phyloP scores from a whole-genome alignment of 1,140 invertebrate species.

The Paraescarpia echinospica region DNA sequence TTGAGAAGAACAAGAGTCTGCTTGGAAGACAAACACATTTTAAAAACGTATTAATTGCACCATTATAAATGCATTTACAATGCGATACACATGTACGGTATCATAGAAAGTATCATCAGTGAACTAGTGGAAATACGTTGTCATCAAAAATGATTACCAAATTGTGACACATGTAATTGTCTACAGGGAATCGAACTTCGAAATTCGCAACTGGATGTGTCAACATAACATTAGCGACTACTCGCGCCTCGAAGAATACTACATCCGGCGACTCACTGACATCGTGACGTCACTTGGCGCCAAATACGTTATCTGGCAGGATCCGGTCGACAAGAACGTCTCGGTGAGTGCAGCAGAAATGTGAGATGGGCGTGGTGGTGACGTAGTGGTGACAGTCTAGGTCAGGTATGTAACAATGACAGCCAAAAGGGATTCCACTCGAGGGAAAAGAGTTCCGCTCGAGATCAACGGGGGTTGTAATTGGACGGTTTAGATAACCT shows the following conservation, averaged over 20 bases:
- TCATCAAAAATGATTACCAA: not conserved
- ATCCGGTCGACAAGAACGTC: constrained; percentile 81
- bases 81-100: no score
- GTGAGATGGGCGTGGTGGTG: no score
- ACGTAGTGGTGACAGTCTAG: not conserved
- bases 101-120: no score
- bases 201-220: constrained; percentile 73
- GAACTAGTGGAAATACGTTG: no score
- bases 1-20: no score
- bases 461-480: no score
- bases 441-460: no score
- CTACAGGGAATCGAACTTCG: constrained; percentile 73
- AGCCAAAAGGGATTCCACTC: not conserved
- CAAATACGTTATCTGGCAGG: constrained; percentile 83
- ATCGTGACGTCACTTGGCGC: constrained; percentile 51
- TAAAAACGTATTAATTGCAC: no score
- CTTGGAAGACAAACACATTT: no score
- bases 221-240: constrained; percentile 60
- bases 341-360: constrained; percentile 41
- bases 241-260: constrained; percentile 68
- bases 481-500: no score
- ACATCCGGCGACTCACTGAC: constrained; percentile 67
- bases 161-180: constrained; percentile 30
- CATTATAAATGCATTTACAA: no score
- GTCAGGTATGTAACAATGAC: not conserved